Evolutionary conservation across 2,888 invertebrate species (phyloP), one percentile per base, ranked within the genome.

Genomic region (Apodemia duryi): DNA sequence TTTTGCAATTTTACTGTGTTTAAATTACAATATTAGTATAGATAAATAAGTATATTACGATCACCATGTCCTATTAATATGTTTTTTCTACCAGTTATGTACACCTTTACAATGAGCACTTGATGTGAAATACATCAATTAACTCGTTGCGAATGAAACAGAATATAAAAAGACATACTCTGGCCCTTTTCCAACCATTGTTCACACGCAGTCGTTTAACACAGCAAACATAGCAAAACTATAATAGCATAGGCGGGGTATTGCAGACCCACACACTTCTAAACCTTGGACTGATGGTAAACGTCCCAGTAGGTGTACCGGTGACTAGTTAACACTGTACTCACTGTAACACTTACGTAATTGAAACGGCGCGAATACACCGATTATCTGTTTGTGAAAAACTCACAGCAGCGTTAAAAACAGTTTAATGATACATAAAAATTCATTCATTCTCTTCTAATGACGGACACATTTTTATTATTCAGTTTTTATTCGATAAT

Each of bases 241-340:
- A 64, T 29, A 41, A 29, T 61, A 64, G 38, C 61, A 61, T 46
- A 51, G 61, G 64, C 64, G 49, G 46, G 74, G 63, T 46, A 65
- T 61, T 75, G 72, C 77, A 75, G 75, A 75, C 86, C 87, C 83
- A 86, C 87, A 84, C 83, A 75, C 71, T 74, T 77, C 84, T 66
- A 69, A 85, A 87, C 88, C 88, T 88, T 88, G 88, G 78, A 77
- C 79, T 85, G 83, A 82, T 85, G 84, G 84, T 84, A 82, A 81
- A 81, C 54, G 80, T 73, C 75, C 70, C 71, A 78, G 84, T 88
- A 82, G 87, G 88, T 81, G 85, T 79, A 78, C 78, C 79, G 80
- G 81, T 43, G 43, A 43, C 43, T 43, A 10, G 43, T 11, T 43
- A 43, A 43, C 43, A 11, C 11, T 43, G 41, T 41, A 43, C 43